These are phyloP conservation scores for Rhinophrynus dorsalis DNA, from an alignment of 2,797 vertebrate genomes.

Conservation along the genomic window DNA sequence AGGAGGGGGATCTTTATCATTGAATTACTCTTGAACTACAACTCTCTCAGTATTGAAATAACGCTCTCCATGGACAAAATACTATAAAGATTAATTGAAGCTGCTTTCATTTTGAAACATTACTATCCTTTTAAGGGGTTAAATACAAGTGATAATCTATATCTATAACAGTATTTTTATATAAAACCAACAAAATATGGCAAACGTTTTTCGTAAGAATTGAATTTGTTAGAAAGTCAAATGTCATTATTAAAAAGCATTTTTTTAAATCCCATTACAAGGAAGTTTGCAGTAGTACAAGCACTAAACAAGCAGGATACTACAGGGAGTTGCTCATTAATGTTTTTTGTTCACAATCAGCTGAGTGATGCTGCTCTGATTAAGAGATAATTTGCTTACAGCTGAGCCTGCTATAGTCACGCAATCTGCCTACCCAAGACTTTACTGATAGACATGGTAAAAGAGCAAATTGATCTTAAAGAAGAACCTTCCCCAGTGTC, in stretches of 20 bases:
- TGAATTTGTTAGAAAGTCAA: no score
- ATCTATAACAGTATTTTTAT: no score
- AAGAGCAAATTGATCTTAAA: conserved; percentile 63
- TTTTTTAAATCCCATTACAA: neutral
- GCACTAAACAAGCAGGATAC: conserved; percentile 26
- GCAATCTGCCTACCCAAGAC: conserved; percentile 67
- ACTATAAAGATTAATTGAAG: no score
- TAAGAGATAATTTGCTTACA: conserved; percentile 83
- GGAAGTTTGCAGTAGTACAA: conserved; percentile 12
- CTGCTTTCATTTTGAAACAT: no score
- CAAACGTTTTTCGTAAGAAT: no score
- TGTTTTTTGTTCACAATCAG: conserved; percentile 66
- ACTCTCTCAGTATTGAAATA: no score
- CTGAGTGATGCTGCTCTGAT: conserved; percentile 63
- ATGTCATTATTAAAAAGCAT: neutral
- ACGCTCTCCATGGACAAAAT: no score
- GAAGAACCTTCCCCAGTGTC: conserved; percentile 29
- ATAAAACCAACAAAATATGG: no score
- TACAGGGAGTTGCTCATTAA: conserved; percentile 66
- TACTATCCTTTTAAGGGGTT: no score
- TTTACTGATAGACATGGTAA: conserved; percentile 42
- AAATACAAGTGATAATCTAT: no score
- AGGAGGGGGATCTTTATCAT: no score
- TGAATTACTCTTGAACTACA: no score
- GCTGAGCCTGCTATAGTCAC: conserved; percentile 86